Conservation (phyloP, 1,140 invertebrate genomes). For the Diachasmimorpha longicaudata region DNA sequence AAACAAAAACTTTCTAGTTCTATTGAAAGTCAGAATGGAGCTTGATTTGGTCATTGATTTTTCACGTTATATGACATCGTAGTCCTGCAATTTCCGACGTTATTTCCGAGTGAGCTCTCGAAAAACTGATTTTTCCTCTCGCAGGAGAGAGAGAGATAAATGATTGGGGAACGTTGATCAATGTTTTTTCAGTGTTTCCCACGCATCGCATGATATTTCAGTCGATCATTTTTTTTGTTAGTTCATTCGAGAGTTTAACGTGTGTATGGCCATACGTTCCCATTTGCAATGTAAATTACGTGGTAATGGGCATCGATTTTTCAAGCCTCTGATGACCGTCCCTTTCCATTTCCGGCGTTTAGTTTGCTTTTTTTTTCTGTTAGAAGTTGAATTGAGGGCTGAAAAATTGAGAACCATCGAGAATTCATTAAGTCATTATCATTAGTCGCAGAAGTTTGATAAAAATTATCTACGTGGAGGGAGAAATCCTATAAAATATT, state of each 20-base stretch:
- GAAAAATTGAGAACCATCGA: conserved; percentile 3
- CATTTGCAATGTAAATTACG: conserved; percentile 2
- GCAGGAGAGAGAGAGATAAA: neutral
- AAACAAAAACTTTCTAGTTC: neutral
- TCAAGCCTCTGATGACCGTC: neutral
- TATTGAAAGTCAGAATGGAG: neutral
- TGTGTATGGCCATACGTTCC: neutral
- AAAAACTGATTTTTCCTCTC: neutral
- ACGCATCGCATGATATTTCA: neutral
- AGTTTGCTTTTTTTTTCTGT: neutral
- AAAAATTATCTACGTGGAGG: too few species aligned
- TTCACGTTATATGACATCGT: neutral
- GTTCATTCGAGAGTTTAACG: neutral
- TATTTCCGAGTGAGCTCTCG: neutral
- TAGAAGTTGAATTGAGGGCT: neutral
- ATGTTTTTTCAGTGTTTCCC: neutral
- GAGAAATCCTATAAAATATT: too few species aligned
- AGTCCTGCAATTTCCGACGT: neutral
- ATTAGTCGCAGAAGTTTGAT: too few species aligned
- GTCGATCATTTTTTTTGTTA: neutral
- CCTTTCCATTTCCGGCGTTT: neutral
- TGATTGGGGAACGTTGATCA: neutral
- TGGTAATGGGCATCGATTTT: neutral
- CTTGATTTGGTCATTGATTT: neutral
- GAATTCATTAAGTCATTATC: conserved; percentile 10